These are phyloP conservation scores for Podarcis lilfordi DNA, from an alignment of 2,797 vertebrate species.

Conservation along the genomic window DNA sequence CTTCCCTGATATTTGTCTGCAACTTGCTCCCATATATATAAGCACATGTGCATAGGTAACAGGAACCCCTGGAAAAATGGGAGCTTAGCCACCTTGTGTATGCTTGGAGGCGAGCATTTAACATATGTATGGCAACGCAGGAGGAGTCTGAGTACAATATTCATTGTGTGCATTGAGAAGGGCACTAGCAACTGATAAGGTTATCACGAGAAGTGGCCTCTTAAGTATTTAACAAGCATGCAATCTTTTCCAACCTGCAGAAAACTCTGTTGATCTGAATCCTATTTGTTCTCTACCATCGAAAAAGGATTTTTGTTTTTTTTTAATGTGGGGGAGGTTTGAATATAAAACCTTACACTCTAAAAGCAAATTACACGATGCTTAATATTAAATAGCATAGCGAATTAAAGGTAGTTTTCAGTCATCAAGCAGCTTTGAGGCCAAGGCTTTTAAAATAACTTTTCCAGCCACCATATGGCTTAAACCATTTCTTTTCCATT, in stretches of 20 bases:
- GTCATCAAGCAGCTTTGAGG: slow-evolving; percentile 52
- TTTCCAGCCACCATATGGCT: slow-evolving; percentile 64
- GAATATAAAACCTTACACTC: slow-evolving; percentile 35
- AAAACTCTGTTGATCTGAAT: background rate
- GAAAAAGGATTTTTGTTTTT: background rate
- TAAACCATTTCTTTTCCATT: slow-evolving; percentile 61
- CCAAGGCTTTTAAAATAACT: slow-evolving; percentile 58
- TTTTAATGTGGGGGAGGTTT: background rate
- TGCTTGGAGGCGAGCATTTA: background rate
- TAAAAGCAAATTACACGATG: slow-evolving; percentile 40
- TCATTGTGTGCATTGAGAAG: background rate
- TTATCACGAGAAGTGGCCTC: background rate
- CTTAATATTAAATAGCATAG: slow-evolving; percentile 54
- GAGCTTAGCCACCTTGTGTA: background rate
- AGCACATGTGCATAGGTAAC: background rate
- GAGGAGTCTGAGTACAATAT: background rate
- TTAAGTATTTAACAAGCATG: background rate
- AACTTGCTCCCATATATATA: background rate
- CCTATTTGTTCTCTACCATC: background rate
- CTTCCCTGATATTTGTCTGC: background rate
- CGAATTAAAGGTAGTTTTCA: slow-evolving; percentile 60
- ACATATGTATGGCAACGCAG: no score
- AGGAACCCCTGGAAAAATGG: background rate
- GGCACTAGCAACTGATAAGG: no score
- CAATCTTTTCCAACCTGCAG: background rate